Percentiles rank a stretch among this genome's conserved stretches.
Evolutionary conservation across 2,113 vertebrate species (phyloP).

Genomic region (Paradoxurus hermaphroditus): DNA sequence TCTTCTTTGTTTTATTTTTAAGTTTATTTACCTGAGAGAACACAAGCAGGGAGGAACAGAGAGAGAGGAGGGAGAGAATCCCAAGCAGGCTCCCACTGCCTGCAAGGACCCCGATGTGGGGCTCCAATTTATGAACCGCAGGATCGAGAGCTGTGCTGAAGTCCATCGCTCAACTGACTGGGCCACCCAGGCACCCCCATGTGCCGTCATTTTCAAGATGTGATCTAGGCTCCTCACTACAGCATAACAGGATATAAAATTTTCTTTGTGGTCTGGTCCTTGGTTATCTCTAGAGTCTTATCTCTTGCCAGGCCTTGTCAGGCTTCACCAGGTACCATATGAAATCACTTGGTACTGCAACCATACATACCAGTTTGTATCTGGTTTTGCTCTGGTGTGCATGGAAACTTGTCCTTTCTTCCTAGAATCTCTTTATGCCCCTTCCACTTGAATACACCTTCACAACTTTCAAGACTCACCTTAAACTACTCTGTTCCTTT

Average conservation of each 20-base stretch:
- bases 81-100: too few species aligned
- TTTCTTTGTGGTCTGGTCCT: neutral
- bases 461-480: neutral
- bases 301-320: neutral
- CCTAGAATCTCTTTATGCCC: neutral
- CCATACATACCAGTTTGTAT: neutral
- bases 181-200: too few species aligned
- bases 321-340: too few species aligned
- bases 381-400: neutral
- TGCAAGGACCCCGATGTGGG: too few species aligned
- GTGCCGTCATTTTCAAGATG: neutral
- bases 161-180: too few species aligned
- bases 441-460: neutral
- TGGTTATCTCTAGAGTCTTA: neutral
- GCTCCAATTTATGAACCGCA: too few species aligned
- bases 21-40: too few species aligned
- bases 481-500: neutral
- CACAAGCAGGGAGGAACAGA: too few species aligned
- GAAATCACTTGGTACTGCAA: neutral
- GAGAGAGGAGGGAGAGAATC: too few species aligned
- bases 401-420: neutral
- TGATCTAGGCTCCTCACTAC: neutral
- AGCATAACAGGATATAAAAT: neutral
- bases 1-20: too few species aligned
- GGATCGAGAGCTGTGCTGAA: too few species aligned